A percentile compares a stretch with the other conserved stretches of the same genome.
Conservation (phyloP, 2,797 vertebrate species). For the Rhinophrynus dorsalis region DNA sequence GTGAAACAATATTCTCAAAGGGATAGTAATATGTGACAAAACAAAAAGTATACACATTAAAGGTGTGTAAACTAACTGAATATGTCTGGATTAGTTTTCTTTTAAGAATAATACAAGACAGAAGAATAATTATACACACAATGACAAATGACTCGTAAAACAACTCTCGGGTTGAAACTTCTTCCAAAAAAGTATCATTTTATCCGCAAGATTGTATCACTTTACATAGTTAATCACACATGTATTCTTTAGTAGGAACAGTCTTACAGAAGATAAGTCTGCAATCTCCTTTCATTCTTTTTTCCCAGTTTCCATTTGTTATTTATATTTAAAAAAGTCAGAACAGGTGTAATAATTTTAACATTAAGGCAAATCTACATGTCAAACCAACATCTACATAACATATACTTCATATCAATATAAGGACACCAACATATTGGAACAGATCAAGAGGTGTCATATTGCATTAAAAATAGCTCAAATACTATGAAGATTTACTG, state of each 20-base stretch:
- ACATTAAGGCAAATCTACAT: slow-evolving; percentile 58
- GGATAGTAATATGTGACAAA: no score
- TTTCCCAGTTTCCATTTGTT: slow-evolving; percentile 51
- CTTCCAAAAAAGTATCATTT: slow-evolving; percentile 41
- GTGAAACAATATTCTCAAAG: no score
- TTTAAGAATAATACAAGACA: no score
- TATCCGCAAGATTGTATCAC: slow-evolving; percentile 54
- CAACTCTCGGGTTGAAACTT: slow-evolving; percentile 33
- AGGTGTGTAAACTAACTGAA: no score
- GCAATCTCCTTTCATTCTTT: slow-evolving; percentile 54
- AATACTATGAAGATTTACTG: no score
- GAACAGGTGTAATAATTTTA: slow-evolving; percentile 55
- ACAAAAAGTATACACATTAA: no score
- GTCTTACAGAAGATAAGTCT: slow-evolving; percentile 56
- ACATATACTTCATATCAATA: slow-evolving; percentile 52
- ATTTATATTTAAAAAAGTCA: slow-evolving; percentile 54
- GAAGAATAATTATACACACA: no score
- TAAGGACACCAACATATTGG: slow-evolving; percentile 53
- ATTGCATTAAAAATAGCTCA: no score
- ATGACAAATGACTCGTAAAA: slow-evolving; percentile 46
- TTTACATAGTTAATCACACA: slow-evolving; percentile 52
- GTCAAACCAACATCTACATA: slow-evolving; percentile 53
- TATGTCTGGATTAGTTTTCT: no score
- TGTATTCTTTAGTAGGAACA: slow-evolving; percentile 47
- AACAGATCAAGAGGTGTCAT: slow-evolving; percentile 51